These are phyloP conservation scores for Anthonomus grandis DNA, from an alignment of 1,140 invertebrate genomes.

Conservation along the genomic window DNA sequence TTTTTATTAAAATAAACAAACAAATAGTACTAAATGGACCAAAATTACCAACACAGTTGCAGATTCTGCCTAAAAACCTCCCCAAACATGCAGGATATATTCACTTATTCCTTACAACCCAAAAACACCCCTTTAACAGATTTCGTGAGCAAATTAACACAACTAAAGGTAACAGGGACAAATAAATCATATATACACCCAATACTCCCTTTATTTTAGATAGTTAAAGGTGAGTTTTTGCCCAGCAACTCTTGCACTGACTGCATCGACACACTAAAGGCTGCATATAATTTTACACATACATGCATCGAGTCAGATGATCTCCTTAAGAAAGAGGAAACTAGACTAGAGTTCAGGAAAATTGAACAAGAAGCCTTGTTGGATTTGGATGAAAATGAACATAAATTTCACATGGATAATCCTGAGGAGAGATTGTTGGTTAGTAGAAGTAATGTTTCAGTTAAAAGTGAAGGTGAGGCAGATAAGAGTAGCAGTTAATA, in stretches of 20 bases:
- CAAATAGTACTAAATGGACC: too few species aligned
- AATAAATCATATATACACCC: neutral
- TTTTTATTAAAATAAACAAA: too few species aligned
- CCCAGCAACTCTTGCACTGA: constrained; percentile 28
- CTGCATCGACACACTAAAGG: constrained; percentile 27
- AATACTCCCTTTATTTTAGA: constrained; percentile 24
- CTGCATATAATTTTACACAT: constrained; percentile 25
- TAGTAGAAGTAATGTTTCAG: neutral
- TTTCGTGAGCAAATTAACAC: constrained; percentile 33
- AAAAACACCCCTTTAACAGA: constrained; percentile 20
- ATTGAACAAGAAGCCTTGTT: constrained; percentile 26
- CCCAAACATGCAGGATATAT: constrained; percentile 24
- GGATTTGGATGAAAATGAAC: constrained; percentile 19
- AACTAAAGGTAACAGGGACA: constrained; percentile 30
- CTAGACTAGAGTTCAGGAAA: constrained; percentile 18
- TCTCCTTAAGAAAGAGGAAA: constrained; percentile 28
- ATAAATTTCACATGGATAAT: constrained; percentile 12
- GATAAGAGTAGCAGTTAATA: too few species aligned
- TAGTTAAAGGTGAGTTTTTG: constrained; percentile 28
- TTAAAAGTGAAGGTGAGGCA: constrained; percentile 19
- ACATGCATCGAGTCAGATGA: constrained; percentile 30
- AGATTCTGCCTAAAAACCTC: constrained; percentile 32
- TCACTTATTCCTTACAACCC: constrained; percentile 25
- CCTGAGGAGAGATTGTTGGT: constrained; percentile 10
- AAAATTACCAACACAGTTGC: constrained; percentile 28